Evolutionary conservation across 2,888 invertebrate genomes (phyloP), one percentile per base, ranked within the genome.

Genomic region (Punctoribates punctum): DNA sequence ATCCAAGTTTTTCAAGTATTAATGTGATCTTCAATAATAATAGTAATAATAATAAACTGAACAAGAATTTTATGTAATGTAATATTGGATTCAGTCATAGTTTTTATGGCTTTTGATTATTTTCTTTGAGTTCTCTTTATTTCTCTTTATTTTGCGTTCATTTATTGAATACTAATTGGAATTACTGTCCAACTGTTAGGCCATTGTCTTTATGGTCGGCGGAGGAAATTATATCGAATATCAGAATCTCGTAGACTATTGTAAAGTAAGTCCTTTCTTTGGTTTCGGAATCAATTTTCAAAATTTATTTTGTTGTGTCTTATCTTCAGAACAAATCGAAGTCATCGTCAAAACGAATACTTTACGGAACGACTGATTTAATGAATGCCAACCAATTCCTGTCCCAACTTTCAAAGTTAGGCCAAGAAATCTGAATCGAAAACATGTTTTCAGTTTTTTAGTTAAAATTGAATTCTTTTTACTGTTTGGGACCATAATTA

Each of bases 151-250:
- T 17, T 23, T 48, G 70, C 29, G 57, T 74, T 79, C 48, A 75
- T 74, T 77, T n/a, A 25, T 54, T 57, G 34, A 73, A 17, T n/a
- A n/a, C 78, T 79, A 34, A 74, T 81, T 25, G 80, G 80, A 60
- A 23, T 77, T 75, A 8, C 6, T 51, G 65, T 51, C 27, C 51
- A 34, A 77, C 79, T 79, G 8, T 77, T 51, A 94, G 84, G 93
- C 93, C 4, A 90, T 94, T 77, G 94, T 95, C 13, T 95, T 95
- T 85, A 85, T 95, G 76, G 92, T 95, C 62, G 94, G 95, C 62
- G 94, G 94, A 77, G 94, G 99, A 73, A 98, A 97, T 87, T 99
- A 99, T 83, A 97, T 98, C 82, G 99, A 99, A 85, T 99, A 99
- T 85, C 98, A 98, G 85, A 99, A 99, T 87, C 88, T 99, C 77